phyloP scores from a whole-genome alignment of 2,888 invertebrate genomes.

The Catocala fraxini region DNA sequence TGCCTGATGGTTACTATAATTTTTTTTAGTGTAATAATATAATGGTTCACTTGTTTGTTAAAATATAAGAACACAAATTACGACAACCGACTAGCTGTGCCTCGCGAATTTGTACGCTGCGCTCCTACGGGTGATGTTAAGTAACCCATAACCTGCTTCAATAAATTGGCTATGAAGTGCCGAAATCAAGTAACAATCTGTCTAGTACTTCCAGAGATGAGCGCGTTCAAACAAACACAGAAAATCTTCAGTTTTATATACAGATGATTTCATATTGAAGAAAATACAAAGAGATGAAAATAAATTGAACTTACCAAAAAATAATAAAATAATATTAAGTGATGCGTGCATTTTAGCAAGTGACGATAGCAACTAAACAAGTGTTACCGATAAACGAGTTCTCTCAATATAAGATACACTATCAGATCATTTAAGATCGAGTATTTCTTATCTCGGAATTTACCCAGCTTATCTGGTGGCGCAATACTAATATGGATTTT shows the following conservation, averaged over 20 bases:
- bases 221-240: background rate
- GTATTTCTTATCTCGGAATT: conserved; percentile 56
- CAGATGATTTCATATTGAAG: background rate
- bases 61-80: no score
- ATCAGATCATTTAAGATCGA: conserved; percentile 62
- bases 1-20: no score
- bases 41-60: no score
- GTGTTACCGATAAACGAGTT: conserved; percentile 23
- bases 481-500: background rate
- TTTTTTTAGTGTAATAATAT: no score
- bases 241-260: background rate
- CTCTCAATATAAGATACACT: conserved; percentile 52
- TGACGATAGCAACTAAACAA: conserved; percentile 50
- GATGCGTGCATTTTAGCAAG: conserved; percentile 57
- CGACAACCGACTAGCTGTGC: no score
- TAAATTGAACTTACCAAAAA: conserved; percentile 53
- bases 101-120: no score
- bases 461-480: conserved; percentile 44
- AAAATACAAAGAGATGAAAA: background rate
- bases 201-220: no score
- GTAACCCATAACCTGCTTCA: no score
- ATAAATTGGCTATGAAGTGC: no score
- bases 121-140: no score
- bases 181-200: no score
- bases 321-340: conserved; percentile 34